Evolutionary conservation across 2,113 vertebrate species (phyloP).

Genomic region (Anguilla japonica): DNA sequence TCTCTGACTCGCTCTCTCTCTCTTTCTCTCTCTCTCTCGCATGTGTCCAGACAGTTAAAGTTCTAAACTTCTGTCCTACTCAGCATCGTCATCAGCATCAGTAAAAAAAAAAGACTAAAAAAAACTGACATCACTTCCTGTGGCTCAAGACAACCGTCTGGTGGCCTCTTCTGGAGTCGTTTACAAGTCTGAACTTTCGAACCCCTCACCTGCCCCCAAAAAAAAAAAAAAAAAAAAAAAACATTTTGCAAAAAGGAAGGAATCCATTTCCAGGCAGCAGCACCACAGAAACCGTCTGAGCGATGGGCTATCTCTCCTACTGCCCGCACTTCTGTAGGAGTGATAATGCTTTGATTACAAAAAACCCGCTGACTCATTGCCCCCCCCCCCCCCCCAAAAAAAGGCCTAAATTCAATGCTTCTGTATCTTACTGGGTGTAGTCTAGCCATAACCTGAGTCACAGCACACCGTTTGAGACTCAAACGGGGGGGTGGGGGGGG

Average conservation of each 20-base stretch:
- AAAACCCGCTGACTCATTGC: slow-evolving; percentile 59
- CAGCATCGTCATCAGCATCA: not conserved
- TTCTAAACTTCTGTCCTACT: not conserved
- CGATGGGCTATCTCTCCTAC: slow-evolving; percentile 63
- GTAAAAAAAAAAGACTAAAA: not conserved
- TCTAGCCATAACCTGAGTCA: slow-evolving; percentile 70
- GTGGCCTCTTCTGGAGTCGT: not conserved
- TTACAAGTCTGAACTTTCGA: not conserved
- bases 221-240: not conserved
- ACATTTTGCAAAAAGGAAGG: slow-evolving; percentile 66
- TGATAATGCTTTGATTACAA: slow-evolving; percentile 74
- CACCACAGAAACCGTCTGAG: slow-evolving; percentile 38
- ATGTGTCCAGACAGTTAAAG: not conserved
- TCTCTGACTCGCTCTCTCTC: too few species aligned
- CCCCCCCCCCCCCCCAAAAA: slow-evolving; percentile 67
- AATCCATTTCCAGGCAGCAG: slow-evolving; percentile 67
- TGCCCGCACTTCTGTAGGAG: slow-evolving; percentile 73
- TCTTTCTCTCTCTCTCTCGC: not conserved
- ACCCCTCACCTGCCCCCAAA: slow-evolving; percentile 36
- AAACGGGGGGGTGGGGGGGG: slow-evolving; percentile 71
- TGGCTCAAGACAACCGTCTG: not conserved
- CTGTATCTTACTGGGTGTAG: slow-evolving; percentile 65
- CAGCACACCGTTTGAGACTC: slow-evolving; percentile 73
- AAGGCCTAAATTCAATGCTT: slow-evolving; percentile 63
- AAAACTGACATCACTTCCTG: not conserved